Conservation (phyloP, 2,888 invertebrate genomes). For the Chloroclystis v-ata region DNA sequence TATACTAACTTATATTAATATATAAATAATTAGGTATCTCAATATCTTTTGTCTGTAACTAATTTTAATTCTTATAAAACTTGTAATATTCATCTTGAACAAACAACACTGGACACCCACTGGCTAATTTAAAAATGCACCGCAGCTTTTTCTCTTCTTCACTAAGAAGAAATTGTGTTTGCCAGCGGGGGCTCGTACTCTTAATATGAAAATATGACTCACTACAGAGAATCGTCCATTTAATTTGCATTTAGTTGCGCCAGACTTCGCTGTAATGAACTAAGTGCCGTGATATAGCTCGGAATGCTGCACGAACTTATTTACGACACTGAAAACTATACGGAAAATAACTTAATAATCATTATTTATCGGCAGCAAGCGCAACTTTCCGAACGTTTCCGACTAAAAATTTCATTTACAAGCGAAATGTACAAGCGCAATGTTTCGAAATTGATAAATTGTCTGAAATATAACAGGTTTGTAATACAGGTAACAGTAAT, state of each 20-base stretch:
- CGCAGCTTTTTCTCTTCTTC: conserved; percentile 30
- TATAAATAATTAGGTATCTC: too few species aligned
- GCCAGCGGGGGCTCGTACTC: conserved; percentile 52
- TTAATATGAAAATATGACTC: conserved; percentile 69
- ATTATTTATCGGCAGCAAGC: conserved; percentile 16
- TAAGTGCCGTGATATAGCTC: conserved; percentile 34
- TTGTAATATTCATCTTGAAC: too few species aligned
- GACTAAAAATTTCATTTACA: conserved; percentile 10
- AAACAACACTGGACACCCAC: conserved; percentile 1
- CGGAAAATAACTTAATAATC: conserved; percentile 21
- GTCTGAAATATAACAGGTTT: conserved; percentile 15
- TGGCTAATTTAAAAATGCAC: conserved; percentile 21
- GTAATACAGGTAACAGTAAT: conserved; percentile 26
- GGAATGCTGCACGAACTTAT: conserved; percentile 20
- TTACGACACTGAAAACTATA: conserved; percentile 21
- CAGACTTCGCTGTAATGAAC: conserved; percentile 37
- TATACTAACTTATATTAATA: too few species aligned
- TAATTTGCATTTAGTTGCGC: conserved; percentile 57
- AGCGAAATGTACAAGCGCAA: conserved; percentile 3
- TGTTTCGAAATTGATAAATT: conserved; percentile 18
- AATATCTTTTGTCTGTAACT: too few species aligned
- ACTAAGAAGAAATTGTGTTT: conserved; percentile 61
- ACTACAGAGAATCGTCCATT: conserved; percentile 57
- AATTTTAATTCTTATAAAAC: too few species aligned
- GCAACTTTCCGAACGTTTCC: conserved; percentile 14